Base-by-base conservation (phyloP, 2,888 invertebrate genomes). In the Tromatobia lineatoria region DNA sequence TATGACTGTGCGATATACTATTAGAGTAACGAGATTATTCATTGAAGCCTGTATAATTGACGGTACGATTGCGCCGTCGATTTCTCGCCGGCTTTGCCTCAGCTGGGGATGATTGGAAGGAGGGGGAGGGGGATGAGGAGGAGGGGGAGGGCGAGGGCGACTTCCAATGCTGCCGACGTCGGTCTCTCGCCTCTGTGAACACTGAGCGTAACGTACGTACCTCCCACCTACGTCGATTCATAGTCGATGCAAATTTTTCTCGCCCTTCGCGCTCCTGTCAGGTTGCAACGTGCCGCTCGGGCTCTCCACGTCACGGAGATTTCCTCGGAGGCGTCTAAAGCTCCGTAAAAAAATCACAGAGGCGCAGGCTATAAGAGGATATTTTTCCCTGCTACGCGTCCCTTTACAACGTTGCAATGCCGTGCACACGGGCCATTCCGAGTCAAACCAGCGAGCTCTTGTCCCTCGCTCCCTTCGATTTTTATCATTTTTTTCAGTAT, bases 241-340 rank as follows among this genome's bases (percentile, higher is more conserved):
- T 79, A 76, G 82, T 67, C 70, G 80, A 87, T 85, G 84, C 86
- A 86, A 86, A 84, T 86, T 86, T 80, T 80, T 76, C 57, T 81
- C 52, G 67, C 69, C 34, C 73, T 61, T 78, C 61, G 52, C 54
- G 64, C 25, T 74, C 59, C 82, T 82, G 69, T 78, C 82, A 61
- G 78, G 61, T 69, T 23, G 73, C 77, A 67, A 66, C 52, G 47
- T 57, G 45, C 71, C 59, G 69, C 69, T 52, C 75, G 42, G 64
- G 76, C 57, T 75, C 73, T 29, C 85, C 86, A 86, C 88, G 85
- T 87, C 83, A 83, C 82, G 86, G 87, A 91, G 91, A 91, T 91
- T 91, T 91, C 89, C 91, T 90, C 88, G 85, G 89, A 90, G 91
- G 88, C 87, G 88, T 88, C 80, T 77, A 74, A 64, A 83, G 45